Base-by-base conservation (phyloP, 2,888 invertebrate species). In the Apamea anceps region DNA sequence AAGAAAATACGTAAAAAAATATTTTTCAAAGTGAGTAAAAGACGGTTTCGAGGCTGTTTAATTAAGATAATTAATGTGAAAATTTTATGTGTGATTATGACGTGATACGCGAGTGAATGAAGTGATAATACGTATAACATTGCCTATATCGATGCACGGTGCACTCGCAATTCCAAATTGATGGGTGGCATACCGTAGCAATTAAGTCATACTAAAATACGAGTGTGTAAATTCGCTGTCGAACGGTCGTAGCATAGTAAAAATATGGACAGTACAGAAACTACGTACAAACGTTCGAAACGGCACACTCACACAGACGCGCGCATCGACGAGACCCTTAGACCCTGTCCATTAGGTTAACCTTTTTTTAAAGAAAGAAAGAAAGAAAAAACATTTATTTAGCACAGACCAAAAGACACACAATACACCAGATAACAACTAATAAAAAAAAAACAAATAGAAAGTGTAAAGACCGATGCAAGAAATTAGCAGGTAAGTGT, bases 21-120 rank as follows among this genome's bases (percentile, higher is more conserved):
- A 28, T 79, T 78, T 81, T 81, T 66, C 63, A 73, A 79, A 85
- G 77, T 85, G 83, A 82, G 0, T 65, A 85, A 85, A 82, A 85
- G 86, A 83, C 62, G 67, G 67, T 42, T 62, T 32, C 51, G 81
- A 85, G 84, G 82, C 85, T 85, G 75, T 82, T 82, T 77, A 77
- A 62, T 72, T 81, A 74, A 71, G 66, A 37, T 71, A 63, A 42
- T 42, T 62, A 73, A 85, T 68, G 63, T 80, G 80, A 83, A 57
- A 83, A 75, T 65, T 79, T 42, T 48, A 76, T 48, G 77, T 82
- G 85, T 79, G 37, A 65, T 68, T 74, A 62, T 42, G 37, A 71
- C n/a, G 68, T 72, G 68, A 65, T 62, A 77, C 15, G 45, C 51
- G 60, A 74, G 51, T 62, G 57, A 76, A 65, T 74, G 54, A 73